phyloP scores from a whole-genome alignment of 1,140 invertebrate genomes.

The Bradysia coprophila region DNA sequence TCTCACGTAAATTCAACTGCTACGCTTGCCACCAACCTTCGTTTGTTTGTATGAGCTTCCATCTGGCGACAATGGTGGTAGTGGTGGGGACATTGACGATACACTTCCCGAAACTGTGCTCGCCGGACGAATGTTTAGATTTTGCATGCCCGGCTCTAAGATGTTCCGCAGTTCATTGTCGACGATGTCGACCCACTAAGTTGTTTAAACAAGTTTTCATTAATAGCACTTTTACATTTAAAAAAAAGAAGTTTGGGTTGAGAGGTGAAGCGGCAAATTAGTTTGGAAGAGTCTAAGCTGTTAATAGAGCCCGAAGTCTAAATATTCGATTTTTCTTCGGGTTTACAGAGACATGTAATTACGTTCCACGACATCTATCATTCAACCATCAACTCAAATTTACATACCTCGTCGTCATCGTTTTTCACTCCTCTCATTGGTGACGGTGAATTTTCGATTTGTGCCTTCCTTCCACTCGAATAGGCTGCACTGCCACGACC shows the following conservation, averaged over 20 bases:
- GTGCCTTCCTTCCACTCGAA: conserved; percentile 38
- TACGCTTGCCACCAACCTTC: not conserved
- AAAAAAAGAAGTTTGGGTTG: no score
- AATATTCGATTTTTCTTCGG: no score
- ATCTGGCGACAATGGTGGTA: conserved; percentile 53
- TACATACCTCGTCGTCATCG: no score
- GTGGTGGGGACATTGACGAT: conserved; percentile 51
- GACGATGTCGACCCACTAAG: conserved; percentile 68
- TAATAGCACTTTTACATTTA: no score
- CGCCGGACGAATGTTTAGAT: conserved; percentile 27
- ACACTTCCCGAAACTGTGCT: conserved; percentile 28
- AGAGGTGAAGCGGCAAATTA: no score
- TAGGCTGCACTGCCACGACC: conserved; percentile 56
- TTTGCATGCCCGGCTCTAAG: conserved; percentile 43
- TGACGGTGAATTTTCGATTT: conserved; percentile 6
- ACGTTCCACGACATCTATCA: no score
- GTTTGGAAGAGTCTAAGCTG: no score
- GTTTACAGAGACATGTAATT: no score
- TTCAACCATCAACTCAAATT: no score
- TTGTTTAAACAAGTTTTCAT: no score
- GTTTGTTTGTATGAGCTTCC: conserved; percentile 21
- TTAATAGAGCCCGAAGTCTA: no score
- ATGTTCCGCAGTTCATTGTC: conserved; percentile 62
- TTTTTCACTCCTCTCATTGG: conserved; percentile 6
- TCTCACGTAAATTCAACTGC: not conserved